Evolutionary conservation across 1,140 invertebrate species (phyloP).

Genomic region (Asobara japonica): DNA sequence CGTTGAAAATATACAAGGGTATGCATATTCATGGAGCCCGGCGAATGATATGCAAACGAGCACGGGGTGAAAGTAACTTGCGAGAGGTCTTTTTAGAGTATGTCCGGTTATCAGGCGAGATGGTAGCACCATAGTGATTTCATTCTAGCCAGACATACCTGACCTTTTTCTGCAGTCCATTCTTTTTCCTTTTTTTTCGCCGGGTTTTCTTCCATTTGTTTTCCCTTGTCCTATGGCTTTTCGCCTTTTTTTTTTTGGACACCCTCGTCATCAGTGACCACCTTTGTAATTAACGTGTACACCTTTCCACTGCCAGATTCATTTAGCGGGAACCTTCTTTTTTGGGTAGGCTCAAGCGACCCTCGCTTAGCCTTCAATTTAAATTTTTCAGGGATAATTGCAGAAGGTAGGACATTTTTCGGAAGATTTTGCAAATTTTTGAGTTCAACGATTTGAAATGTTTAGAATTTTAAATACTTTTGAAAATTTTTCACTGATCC

Average conservation of each 20-base stretch:
- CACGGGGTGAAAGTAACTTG: slow-evolving; percentile 55
- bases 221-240: too few relatives aligned
- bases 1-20: slow-evolving; percentile 27
- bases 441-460: too few relatives aligned
- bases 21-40: slow-evolving; percentile 61
- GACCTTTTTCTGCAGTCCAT: neutral
- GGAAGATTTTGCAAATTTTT: too few relatives aligned
- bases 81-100: slow-evolving; percentile 17
- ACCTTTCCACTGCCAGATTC: neutral
- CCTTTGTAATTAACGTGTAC: slow-evolving; percentile 37
- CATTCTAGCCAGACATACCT: neutral
- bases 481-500: too few relatives aligned
- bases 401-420: neutral
- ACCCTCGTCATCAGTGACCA: slow-evolving; percentile 9
- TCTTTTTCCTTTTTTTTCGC: neutral
- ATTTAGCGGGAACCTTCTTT: neutral
- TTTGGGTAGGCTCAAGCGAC: neutral
- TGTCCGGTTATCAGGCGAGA: slow-evolving; percentile 23
- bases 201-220: neutral
- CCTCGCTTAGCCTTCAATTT: too few relatives aligned
- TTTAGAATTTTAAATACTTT: too few relatives aligned
- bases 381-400: neutral
- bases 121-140: neutral
- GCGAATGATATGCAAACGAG: slow-evolving; percentile 59
- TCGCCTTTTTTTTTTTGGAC: neutral